Conservation (phyloP, 2,797 vertebrate genomes). For the Rhynchonycteris naso region DNA sequence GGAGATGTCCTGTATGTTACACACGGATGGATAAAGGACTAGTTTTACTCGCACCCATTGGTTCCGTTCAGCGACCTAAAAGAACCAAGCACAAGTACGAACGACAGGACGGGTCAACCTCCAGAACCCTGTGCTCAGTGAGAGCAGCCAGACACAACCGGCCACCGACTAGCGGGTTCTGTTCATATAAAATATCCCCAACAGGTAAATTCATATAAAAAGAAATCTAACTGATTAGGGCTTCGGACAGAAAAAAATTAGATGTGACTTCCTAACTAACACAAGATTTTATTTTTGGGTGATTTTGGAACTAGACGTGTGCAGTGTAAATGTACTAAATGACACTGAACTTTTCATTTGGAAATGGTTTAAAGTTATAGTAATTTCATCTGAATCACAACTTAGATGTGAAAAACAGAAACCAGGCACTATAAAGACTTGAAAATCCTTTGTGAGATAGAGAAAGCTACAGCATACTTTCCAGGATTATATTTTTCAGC, state of each 20-base stretch:
- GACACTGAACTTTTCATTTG: neutral
- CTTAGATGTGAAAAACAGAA: slow-evolving; percentile 5
- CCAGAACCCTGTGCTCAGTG: neutral
- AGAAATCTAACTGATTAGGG: neutral
- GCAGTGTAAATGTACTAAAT: neutral
- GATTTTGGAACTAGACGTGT: neutral
- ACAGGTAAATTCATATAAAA: neutral
- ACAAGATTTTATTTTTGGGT: neutral
- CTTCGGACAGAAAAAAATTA: neutral
- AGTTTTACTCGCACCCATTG: neutral
- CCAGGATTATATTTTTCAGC: neutral
- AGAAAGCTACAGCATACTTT: neutral
- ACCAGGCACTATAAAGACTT: neutral
- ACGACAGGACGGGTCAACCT: neutral
- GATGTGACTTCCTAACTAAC: neutral
- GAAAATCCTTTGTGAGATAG: neutral
- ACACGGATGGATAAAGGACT: neutral
- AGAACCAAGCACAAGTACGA: neutral
- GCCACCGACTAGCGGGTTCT: neutral
- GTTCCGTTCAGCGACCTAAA: neutral
- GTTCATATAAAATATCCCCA: neutral
- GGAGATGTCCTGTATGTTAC: neutral
- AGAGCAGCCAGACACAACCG: neutral
- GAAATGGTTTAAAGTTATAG: neutral
- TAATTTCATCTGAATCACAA: neutral